Conservation (phyloP, 2,113 vertebrate genomes). For the Leptodactylus fuscus region DNA sequence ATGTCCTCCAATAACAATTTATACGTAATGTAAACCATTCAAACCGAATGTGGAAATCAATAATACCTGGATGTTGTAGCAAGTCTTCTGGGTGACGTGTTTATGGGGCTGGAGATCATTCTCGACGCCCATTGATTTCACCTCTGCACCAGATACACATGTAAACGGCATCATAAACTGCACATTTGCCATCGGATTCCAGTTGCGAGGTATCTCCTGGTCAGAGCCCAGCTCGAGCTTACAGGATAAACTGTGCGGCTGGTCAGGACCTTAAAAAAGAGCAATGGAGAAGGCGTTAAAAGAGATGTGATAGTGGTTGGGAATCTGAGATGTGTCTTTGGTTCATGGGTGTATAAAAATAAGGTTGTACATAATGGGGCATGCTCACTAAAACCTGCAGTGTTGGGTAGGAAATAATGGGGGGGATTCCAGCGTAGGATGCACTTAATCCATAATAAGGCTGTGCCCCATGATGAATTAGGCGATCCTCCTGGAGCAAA, state of each 20-base stretch:
- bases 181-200: slow-evolving; percentile 90
- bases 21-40: slow-evolving; percentile 49
- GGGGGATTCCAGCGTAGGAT: too few species aligned
- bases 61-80: slow-evolving; percentile 89
- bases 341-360: too few species aligned
- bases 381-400: too few species aligned
- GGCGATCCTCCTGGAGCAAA: too few species aligned
- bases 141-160: slow-evolving; percentile 82
- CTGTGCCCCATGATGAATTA: too few species aligned
- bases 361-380: too few species aligned
- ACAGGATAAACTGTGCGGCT: slow-evolving; percentile 92
- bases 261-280: slow-evolving; percentile 80
- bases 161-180: slow-evolving; percentile 84
- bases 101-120: slow-evolving; percentile 95
- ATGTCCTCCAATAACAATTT: slow-evolving; percentile 32
- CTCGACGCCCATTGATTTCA: slow-evolving; percentile 86
- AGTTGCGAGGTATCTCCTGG: slow-evolving; percentile 91
- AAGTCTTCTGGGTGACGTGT: slow-evolving; percentile 82
- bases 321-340: too few species aligned
- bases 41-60: slow-evolving; percentile 49
- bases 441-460: too few species aligned
- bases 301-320: too few species aligned
- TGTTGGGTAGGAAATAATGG: too few species aligned
- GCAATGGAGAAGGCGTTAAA: background rate
- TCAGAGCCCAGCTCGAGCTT: slow-evolving; percentile 95